phyloP scores from a whole-genome alignment of 2,113 vertebrate genomes.

The Psittacula cyanocephala region DNA sequence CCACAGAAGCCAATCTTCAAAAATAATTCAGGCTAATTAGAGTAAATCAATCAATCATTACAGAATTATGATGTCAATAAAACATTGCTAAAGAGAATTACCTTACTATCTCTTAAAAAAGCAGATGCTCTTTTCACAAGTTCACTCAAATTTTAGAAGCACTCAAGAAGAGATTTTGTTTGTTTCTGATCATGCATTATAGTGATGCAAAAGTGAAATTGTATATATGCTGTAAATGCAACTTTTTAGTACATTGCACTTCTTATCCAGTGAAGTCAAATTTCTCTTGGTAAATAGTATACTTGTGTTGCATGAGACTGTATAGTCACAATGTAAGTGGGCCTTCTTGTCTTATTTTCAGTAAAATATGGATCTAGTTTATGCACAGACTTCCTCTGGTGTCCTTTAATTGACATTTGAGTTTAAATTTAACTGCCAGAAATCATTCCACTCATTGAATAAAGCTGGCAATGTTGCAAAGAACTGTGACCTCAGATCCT shows the following conservation, averaged over 20 bases:
- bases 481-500: background rate
- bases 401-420: conserved; percentile 43
- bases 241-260: background rate
- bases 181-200: background rate
- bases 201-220: background rate
- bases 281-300: background rate
- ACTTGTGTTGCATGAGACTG: background rate
- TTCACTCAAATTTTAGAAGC: background rate
- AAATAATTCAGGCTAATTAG: background rate
- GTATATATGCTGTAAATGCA: background rate
- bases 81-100: background rate
- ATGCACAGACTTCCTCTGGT: background rate
- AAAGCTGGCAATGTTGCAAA: conserved; percentile 5
- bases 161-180: background rate
- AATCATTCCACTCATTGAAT: conserved; percentile 18
- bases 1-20: background rate
- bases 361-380: conserved; percentile 5
- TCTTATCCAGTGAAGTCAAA: background rate
- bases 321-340: background rate
- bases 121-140: background rate
- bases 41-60: background rate
- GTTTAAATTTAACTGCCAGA: conserved; percentile 44
- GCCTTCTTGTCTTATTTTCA: background rate
- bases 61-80: background rate
- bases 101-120: background rate